These are phyloP conservation scores for Pogonocichla stellata DNA, from an alignment of 2,113 vertebrate genomes.

Conservation along the genomic window DNA sequence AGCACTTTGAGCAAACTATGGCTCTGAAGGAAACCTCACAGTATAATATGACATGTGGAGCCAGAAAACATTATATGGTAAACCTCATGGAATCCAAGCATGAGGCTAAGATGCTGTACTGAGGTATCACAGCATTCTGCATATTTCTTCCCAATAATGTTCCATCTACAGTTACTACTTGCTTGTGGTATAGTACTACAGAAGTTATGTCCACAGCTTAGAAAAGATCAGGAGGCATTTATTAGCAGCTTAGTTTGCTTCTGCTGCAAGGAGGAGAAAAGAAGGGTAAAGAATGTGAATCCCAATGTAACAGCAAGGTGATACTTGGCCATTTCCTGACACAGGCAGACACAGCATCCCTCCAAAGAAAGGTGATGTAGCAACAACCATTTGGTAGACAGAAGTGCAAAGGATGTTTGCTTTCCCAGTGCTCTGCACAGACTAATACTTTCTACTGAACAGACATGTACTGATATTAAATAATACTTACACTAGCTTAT, in stretches of 20 bases:
- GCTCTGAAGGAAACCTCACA: not conserved
- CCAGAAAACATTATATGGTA: not conserved
- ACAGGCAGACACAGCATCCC: not conserved
- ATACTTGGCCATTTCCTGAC: not conserved
- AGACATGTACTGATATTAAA: not conserved
- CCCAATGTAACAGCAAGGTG: not conserved
- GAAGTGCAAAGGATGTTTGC: fast-evolving
- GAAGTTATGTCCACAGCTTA: not conserved
- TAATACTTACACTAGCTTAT: not conserved
- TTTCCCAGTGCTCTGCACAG: not conserved
- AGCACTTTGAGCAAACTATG: not conserved
- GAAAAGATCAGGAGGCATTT: not conserved
- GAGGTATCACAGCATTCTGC: not conserved
- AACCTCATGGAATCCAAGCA: not conserved
- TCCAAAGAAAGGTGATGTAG: not conserved
- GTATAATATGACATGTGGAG: not conserved
- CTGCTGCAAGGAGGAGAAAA: not conserved
- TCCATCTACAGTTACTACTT: not conserved
- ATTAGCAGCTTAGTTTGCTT: not conserved
- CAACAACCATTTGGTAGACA: not conserved
- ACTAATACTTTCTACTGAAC: not conserved
- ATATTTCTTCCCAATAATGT: not conserved
- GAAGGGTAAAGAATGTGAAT: not conserved
- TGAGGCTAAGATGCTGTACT: not conserved
- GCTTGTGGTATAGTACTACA: not conserved